These are phyloP conservation scores for Cepphus grylle DNA, from an alignment of 2,113 vertebrate genomes.

Conservation along the genomic window DNA sequence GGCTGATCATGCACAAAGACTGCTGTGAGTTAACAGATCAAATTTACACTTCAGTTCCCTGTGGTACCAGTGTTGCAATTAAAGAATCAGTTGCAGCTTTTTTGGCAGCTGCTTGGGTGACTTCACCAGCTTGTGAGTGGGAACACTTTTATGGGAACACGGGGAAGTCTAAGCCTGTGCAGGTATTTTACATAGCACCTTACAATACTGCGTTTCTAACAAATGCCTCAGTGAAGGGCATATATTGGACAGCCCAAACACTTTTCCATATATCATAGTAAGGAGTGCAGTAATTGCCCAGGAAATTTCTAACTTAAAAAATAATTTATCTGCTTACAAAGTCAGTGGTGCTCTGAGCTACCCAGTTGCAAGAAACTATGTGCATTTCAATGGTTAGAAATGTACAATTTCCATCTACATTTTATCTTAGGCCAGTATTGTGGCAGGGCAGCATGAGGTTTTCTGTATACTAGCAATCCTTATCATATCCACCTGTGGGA, in stretches of 20 bases:
- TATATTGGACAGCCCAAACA: neutral
- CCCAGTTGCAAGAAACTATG: neutral
- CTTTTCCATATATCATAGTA: neutral
- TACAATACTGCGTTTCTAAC: neutral
- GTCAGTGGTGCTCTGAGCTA: neutral
- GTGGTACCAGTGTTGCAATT: neutral
- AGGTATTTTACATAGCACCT: neutral
- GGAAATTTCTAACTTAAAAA: neutral
- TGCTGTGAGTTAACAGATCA: neutral
- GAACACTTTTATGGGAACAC: neutral
- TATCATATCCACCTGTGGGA: neutral
- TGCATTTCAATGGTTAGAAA: neutral
- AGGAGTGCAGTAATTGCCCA: neutral
- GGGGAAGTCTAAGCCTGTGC: neutral
- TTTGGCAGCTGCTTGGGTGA: neutral
- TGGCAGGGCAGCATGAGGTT: neutral
- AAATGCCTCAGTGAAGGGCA: accelerated
- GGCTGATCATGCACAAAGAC: neutral
- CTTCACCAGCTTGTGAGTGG: neutral
- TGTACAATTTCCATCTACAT: neutral
- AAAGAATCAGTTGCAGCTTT: neutral
- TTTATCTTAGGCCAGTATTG: neutral
- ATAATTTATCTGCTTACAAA: neutral
- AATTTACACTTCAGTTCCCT: neutral
- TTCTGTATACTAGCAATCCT: neutral